Evolutionary conservation across 2,888 invertebrate species (phyloP), one percentile per base, ranked within the genome.

Genomic region (Ceraclea dissimilis): DNA sequence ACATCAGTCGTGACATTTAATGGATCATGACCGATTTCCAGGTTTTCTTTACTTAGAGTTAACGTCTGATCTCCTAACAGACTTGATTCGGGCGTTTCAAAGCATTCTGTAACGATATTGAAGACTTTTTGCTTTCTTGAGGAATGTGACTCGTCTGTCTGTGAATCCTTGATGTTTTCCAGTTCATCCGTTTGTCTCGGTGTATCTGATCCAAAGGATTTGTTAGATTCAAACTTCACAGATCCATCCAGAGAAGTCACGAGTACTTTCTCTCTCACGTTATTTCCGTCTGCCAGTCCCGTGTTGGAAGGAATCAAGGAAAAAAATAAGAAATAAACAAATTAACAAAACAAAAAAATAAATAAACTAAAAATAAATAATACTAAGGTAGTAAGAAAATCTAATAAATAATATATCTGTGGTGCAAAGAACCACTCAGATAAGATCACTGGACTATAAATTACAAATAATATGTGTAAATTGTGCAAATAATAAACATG

Each of bases 1-100:
- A 20, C 47, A 16, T 20, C 47, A 19, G 20, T 19, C 2, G 46
- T 8, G 13, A 46, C n/a, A 51, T 17, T 55, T 18, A 60, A 44
- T 2, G 60, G 60, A 47, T 62, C 62, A 47, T 58, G 58, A 17
- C 62, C 62, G 11, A 62, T 43, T 51, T 62, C 62, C 39, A 47
- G 57, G 43, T 50, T 49, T 13, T 61, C 60, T 44, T 18, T 20
- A 20, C 18, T 43, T 17, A 20, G 43, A 13, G 54, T 26, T 11
- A 20, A 19, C 43, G 57, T 56, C n/a, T 34, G 19, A 47, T 51
- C 54, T 22, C 48, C 52, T 10, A 50, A 20, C 18, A 56, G 44
- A 19, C 54, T 54, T 11, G 56, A 51, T 48, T 60, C 49, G 2
- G 60, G 60, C 31, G 60, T 56, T 51, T 60, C 60, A 49, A 62